Percentiles rank a stretch among this genome's conserved stretches.
Evolutionary conservation across 2,888 invertebrate genomes (phyloP).

Genomic region (Galerucella pusilla): DNA sequence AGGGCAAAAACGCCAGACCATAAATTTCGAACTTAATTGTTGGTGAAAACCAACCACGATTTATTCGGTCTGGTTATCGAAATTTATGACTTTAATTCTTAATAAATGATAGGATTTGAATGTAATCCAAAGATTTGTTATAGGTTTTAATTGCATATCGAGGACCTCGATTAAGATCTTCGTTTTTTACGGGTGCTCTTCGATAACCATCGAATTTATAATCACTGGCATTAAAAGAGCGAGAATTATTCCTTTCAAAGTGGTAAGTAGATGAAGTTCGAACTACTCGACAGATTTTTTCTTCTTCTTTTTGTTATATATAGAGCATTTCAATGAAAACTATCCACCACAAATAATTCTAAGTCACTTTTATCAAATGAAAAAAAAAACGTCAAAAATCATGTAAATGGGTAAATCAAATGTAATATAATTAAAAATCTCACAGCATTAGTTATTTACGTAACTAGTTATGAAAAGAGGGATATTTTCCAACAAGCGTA

Average conservation of each 20-base stretch:
- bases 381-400: too few relatives aligned
- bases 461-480: too few relatives aligned
- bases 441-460: too few relatives aligned
- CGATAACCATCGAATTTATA: conserved; percentile 57
- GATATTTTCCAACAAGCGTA: too few relatives aligned
- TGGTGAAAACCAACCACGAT: conserved; percentile 63
- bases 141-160: conserved; percentile 61
- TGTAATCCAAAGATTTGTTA: conserved; percentile 64
- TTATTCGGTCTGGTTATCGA: conserved; percentile 58
- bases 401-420: too few relatives aligned
- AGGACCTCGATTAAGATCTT: conserved; percentile 58
- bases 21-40: conserved; percentile 64
- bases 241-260: conserved; percentile 54
- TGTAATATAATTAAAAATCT: too few relatives aligned
- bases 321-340: too few relatives aligned
- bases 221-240: conserved; percentile 53
- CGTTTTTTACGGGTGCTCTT: conserved; percentile 56
- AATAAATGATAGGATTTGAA: conserved; percentile 62
- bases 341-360: too few relatives aligned
- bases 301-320: not conserved
- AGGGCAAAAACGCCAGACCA: conserved; percentile 56
- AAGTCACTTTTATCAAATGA: too few relatives aligned
- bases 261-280: conserved; percentile 48
- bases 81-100: conserved; percentile 62
- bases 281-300: conserved; percentile 6